phyloP scores from a whole-genome alignment of 2,797 vertebrate genomes.

The Siniperca undulata region DNA sequence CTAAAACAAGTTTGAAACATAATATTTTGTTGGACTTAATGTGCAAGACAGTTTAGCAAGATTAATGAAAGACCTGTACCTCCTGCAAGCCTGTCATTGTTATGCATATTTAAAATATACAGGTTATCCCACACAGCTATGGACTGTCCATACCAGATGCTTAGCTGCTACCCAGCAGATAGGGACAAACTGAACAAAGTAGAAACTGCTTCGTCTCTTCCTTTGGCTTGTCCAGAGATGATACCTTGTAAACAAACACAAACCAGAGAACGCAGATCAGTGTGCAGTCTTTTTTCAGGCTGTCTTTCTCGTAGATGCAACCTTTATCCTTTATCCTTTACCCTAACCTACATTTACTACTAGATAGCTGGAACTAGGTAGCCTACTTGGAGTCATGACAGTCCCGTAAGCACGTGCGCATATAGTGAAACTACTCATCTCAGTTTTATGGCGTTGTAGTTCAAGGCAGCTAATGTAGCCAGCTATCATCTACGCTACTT shows the following conservation, averaged over 20 bases:
- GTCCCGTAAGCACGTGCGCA: background rate
- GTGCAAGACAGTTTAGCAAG: background rate
- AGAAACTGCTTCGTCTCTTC: background rate
- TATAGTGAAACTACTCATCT: background rate
- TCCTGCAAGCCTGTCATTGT: background rate
- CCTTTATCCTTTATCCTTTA: background rate
- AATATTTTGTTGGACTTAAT: background rate
- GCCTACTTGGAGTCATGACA: background rate
- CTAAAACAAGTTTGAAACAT: background rate
- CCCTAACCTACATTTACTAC: background rate
- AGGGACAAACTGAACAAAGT: conserved; percentile 18
- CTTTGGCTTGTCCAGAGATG: background rate
- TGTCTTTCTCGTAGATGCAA: background rate
- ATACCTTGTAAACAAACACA: background rate
- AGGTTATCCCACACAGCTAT: background rate
- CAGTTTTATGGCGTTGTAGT: background rate
- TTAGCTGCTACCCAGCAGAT: conserved; percentile 9
- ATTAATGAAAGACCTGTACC: background rate
- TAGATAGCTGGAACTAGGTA: background rate
- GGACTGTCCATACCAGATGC: background rate
- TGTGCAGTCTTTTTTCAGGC: background rate
- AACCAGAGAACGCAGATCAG: background rate
- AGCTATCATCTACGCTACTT: too few species aligned
- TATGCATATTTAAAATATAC: conserved; percentile 1
- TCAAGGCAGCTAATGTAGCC: background rate